Evolutionary conservation across 1,140 invertebrate species (phyloP), one percentile per base, ranked within the genome.

Genomic region (Venturia canescens): DNA sequence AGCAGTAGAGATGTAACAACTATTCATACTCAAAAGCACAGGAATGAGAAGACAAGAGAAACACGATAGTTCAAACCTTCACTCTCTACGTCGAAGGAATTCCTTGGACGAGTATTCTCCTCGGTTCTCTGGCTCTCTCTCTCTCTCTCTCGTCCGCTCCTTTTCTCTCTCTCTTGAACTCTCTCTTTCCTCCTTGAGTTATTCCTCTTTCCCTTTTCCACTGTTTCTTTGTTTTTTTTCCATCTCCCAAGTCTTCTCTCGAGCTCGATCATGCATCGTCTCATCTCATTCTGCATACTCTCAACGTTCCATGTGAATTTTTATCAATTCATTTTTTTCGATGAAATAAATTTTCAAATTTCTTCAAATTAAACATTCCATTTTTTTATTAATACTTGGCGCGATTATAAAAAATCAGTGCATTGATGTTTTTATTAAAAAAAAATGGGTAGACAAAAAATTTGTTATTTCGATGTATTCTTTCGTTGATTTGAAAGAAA

Each of bases 31-130:
- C 21, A 23, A n/a, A 63, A 23, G 23, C 9, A 63, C 21, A 31
- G 26, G 27, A 15, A 31, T 21, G 27, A 34, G 66, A 31, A 29
- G 66, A 69, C 16, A 69, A n/a, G 66, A 69, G 66, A 69, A 29
- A n/a, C 66, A 31, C 4, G 66, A 69, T 69, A 34, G 66, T 16
- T 31, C 66, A 31, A 69, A 69, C 66, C 66, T 69, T 69, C 66
- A 69, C 27, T 69, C 27, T 69, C 21, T 31, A 31, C 66, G 29
- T 31, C 3, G 27, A 31, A 69, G 66, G 66, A 69, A 69, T 69
- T 69, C 29, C 66, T 69, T n/a, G 66, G 27, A 31, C 66, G 26
- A 29, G 29, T 63, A 23, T 69, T 31, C 27, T 69, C 29, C 13
- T 69, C 27, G 66, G 18, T 69, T 69, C 29, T 26, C 27, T 31